Base-by-base conservation (phyloP, 2,888 invertebrate genomes). In the Conops quadrifasciatus region DNA sequence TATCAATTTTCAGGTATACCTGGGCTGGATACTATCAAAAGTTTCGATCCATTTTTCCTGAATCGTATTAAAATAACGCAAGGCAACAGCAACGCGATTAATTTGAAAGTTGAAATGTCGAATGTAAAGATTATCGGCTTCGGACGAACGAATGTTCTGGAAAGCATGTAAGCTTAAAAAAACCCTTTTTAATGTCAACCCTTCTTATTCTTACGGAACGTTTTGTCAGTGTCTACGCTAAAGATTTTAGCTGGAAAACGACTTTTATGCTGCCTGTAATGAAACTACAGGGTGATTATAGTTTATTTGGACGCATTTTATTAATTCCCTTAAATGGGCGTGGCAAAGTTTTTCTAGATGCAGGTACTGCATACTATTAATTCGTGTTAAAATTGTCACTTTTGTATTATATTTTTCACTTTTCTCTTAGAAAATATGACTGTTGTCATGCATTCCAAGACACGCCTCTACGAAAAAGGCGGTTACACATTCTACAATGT, bases 261-360 rank as follows among this genome's bases (percentile, higher is more conserved):
- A 90, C 89, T 82, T 88, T 92, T 21, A 86, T 88, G 65, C 87
- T 92, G 70, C 92, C 91, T 2, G 88, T 89, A 78, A 88, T 92
- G 82, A 88, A 91, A 79, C 89, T 92, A 58, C 90, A 91, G 78
- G 92, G 92, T 36, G 89, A 90, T 24, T 92, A 92, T 78, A 90
- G 90, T 75, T 87, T 92, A 45, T 87, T 90, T 78, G 92, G 92
- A 13, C 88, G 91, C 79, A 92, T 92, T 80, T 83, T 92, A 70
- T 85, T 92, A 19, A 91, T 92, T 77, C 92, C 92, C 3, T 83
- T 92, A 62, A 89, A 90, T 75, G 92, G 92, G 15, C 87, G 88
- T 72, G 92, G 92, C 9, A 84, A 87, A 69, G 91, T 92, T 78
- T 91, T 90, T 89, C 90, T 92, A 79, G 92, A 92, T 81, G 91